Evolutionary conservation across 2,888 invertebrate genomes (phyloP).

Genomic region (Diogma glabrata): DNA sequence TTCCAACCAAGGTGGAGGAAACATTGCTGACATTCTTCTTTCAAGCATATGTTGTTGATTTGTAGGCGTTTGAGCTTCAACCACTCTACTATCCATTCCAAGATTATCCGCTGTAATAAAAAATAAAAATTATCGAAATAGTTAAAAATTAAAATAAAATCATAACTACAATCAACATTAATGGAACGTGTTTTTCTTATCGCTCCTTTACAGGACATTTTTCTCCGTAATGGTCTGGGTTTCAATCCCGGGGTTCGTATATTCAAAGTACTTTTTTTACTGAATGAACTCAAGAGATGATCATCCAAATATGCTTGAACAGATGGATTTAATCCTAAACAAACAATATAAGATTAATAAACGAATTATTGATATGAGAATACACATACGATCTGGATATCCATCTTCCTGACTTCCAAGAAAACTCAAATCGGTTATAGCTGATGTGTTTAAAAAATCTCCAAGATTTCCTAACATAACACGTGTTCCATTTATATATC

Average conservation of each 20-base stretch:
- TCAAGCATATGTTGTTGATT: constrained; percentile 38
- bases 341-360: constrained; percentile 13
- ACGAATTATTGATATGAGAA: not conserved
- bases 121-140: constrained; percentile 6
- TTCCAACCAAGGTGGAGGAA: constrained; percentile 37
- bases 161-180: constrained; percentile 70
- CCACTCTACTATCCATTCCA: constrained; percentile 72
- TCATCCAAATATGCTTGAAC: constrained; percentile 81
- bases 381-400: constrained; percentile 64
- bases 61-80: too few species aligned
- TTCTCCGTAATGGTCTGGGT: constrained; percentile 49
- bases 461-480: constrained; percentile 90
- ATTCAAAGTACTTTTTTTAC: constrained; percentile 56
- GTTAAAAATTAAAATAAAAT: not conserved
- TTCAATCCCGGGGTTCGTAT: constrained; percentile 40
- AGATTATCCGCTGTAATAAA: constrained; percentile 55
- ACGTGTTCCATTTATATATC: constrained; percentile 97
- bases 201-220: constrained; percentile 84
- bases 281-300: constrained; percentile 68
- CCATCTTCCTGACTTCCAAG: constrained; percentile 88
- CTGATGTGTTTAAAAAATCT: constrained; percentile 94
- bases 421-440: constrained; percentile 93
- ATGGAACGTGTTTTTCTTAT: constrained; percentile 90
- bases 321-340: constrained; percentile 59
- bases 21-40: constrained; percentile 42